Conservation (phyloP, 2,888 invertebrate genomes). For the Drosophila stalkeri region DNA sequence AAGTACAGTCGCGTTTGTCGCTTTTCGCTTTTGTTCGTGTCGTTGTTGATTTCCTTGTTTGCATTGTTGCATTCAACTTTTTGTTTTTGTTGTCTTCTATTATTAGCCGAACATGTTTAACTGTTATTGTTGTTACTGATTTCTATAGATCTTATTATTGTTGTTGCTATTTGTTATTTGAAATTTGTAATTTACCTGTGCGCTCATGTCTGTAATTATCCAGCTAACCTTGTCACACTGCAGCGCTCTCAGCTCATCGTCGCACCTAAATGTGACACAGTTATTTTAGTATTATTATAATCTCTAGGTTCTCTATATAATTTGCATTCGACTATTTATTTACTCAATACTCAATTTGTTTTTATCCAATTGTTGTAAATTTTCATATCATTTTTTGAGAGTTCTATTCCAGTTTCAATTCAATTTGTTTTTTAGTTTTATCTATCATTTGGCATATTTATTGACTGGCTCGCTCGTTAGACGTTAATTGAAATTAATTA, state of each 20-base stretch:
- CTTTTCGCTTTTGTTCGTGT: constrained; percentile 38
- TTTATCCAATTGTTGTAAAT: constrained; percentile 2
- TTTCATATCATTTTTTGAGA: constrained; percentile 34
- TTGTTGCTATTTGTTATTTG: constrained; percentile 26
- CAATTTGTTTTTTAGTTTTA: neutral
- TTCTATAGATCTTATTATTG: constrained; percentile 7
- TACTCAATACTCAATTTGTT: constrained; percentile 4
- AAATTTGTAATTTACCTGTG: constrained; percentile 64
- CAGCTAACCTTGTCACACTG: constrained; percentile 68
- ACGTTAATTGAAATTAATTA: constrained; percentile 81
- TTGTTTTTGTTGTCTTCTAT: constrained; percentile 49
- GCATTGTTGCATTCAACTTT: constrained; percentile 59
- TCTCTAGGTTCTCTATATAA: constrained; percentile 14
- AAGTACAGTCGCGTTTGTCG: constrained; percentile 65
- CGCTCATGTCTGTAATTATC: constrained; percentile 71
- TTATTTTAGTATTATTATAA: constrained; percentile 43
- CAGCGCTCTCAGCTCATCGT: constrained; percentile 35
- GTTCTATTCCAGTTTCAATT: constrained; percentile 25
- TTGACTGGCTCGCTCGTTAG: constrained; percentile 51
- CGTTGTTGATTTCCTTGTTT: constrained; percentile 68
- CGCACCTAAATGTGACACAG: constrained; percentile 36
- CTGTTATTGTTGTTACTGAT: constrained; percentile 20
- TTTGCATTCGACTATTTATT: constrained; percentile 11
- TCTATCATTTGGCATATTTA: constrained; percentile 25
- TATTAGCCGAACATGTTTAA: constrained; percentile 58